These are phyloP conservation scores for Laterallus jamaicensis DNA, from an alignment of 2,113 vertebrate genomes.

Conservation along the genomic window DNA sequence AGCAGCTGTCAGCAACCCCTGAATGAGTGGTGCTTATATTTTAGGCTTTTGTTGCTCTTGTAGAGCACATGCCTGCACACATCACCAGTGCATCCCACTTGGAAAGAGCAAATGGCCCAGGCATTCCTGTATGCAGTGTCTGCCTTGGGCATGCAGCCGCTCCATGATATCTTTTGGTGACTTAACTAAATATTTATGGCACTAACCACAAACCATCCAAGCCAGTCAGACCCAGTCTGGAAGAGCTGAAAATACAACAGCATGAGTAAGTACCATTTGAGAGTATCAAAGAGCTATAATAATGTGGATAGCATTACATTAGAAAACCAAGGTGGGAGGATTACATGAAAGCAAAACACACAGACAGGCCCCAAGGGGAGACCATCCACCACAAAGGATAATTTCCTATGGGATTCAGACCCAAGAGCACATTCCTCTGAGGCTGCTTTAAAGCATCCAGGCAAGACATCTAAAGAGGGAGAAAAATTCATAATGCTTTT, in stretches of 20 bases:
- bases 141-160: not conserved
- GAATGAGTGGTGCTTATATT: not conserved
- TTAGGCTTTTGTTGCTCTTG: not conserved
- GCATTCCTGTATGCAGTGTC: not conserved
- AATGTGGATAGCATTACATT: constrained; percentile 56
- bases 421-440: constrained; percentile 58
- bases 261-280: constrained; percentile 48
- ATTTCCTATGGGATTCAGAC: constrained; percentile 65
- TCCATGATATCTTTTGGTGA: not conserved
- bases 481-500: constrained; percentile 50
- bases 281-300: constrained; percentile 61
- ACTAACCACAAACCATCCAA: not conserved
- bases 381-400: constrained; percentile 61
- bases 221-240: constrained; percentile 30
- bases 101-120: not conserved
- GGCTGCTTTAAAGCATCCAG: constrained; percentile 66
- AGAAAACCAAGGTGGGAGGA: constrained; percentile 62
- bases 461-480: constrained; percentile 59
- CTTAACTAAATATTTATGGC: constrained; percentile 45
- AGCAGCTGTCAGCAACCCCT: not conserved
- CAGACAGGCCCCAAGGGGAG: constrained; percentile 62
- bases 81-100: not conserved
- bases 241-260: constrained; percentile 32
- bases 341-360: constrained; percentile 65
- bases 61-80: not conserved